Evolutionary conservation across 2,888 invertebrate genomes (phyloP), one percentile per base, ranked within the genome.

Genomic region (Monopis laevigella): DNA sequence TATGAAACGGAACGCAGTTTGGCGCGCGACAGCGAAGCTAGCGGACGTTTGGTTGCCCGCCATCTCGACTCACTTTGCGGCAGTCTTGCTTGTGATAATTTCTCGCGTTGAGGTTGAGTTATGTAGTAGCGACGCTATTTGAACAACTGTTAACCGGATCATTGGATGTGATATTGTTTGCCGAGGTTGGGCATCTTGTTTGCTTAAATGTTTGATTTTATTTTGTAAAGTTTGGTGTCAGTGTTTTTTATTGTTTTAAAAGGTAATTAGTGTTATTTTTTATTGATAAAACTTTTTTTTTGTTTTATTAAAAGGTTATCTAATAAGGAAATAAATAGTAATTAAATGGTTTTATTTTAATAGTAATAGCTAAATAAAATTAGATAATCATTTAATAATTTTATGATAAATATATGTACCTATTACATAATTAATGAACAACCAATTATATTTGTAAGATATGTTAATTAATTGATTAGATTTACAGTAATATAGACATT

Each of bases 61-160:
- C 47, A 8, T 17, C 7, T n/a, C 28, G 4, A 4, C 28, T 28
- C 28, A 28, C 28, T 28, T 28, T 28, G 32, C 32, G 32, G 4
- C 14, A 32, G 12, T 32, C 32, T 32, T n/a, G n/a, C n/a, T n/a
- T 19, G 19, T 21, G 36, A 13, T 32, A 36, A 36, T 36, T 18
- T 36, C 36, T 36, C 36, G 19, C 21, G 36, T 36, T 21, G 24
- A 21, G 24, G 48, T 48, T 58, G 60, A 64, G 67, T 65, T 58
- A 65, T 70, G 66, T 69, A 63, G 62, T 57, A 59, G 58, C 56
- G 48, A 54, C 61, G 55, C 66, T 69, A 67, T 73, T 77, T 74
- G 67, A 67, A 78, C 75, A 77, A 78, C 75, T 78, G 77, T 69
- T 73, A 75, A 77, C 71, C 77, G 75, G 74, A 74, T 75, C 74